These are phyloP conservation scores for Boloria selene DNA, from an alignment of 2,888 invertebrate species.

Conservation along the genomic window DNA sequence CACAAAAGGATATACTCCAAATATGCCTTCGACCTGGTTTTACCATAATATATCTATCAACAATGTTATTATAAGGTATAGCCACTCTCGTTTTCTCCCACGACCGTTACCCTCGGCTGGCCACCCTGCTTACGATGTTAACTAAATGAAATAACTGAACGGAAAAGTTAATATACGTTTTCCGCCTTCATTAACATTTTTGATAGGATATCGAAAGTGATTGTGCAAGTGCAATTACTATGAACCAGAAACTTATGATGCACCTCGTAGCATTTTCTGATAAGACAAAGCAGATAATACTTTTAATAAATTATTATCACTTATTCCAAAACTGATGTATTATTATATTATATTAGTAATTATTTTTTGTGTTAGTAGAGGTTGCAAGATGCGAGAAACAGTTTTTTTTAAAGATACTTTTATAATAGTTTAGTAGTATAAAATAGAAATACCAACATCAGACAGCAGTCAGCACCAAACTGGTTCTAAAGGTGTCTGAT, in stretches of 20 bases:
- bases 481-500: no score
- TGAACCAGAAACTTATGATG: neutral
- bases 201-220: conserved; percentile 54
- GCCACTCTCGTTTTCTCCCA: conserved; percentile 73
- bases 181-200: conserved; percentile 48
- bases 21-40: neutral
- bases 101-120: conserved; percentile 67
- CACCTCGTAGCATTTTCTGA: neutral
- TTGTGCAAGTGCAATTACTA: conserved; percentile 28
- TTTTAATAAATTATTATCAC: no score
- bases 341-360: no score
- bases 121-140: conserved; percentile 54
- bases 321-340: no score
- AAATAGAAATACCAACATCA: no score
- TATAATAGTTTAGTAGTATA: no score
- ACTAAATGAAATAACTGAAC: conserved; percentile 47
- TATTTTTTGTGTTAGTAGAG: no score
- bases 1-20: neutral
- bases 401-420: no score
- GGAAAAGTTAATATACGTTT: conserved; percentile 54
- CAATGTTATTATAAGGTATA: conserved; percentile 25
- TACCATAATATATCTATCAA: neutral
- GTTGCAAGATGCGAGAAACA: no score
- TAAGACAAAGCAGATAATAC: neutral
- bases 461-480: no score